Evolutionary conservation across 2,888 invertebrate genomes (phyloP), one percentile per base, ranked within the genome.

Genomic region (Epicampocera succincta): DNA sequence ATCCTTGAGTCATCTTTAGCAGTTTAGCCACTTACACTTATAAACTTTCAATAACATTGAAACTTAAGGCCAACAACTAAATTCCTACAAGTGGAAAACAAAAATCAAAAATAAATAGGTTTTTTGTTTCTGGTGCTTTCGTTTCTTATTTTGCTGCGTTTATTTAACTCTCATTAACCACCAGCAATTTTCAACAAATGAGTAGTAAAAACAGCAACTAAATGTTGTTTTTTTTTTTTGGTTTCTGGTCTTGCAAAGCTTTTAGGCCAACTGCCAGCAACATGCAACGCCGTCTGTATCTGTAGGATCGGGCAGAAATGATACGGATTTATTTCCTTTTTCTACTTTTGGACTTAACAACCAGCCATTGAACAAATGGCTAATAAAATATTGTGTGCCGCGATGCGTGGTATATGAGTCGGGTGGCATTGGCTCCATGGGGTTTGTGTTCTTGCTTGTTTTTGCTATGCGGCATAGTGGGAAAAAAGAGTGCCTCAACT

Each of bases 331-430:
- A 25, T 65, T 48, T 19, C 9, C 33, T 25, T 44, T 25, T 52
- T 29, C 12, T 11, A 9, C 15, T 54, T 44, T 69, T 29, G 12
- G 25, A 25, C 13, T 63, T 65, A 38, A 56, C 8, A 9, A 33
- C 13, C 48, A 56, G 38, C 21, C 42, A 66, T 48, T 42, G 5
- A 73, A 17, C 63, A 82, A 78, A 78, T 82, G 69, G 73, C 46
- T 82, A 60, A 66, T 74, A 78, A 78, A 74, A 71, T 78, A 71
- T 74, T 74, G 44, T 66, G 25, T 74, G 46, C 48, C 56, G 63
- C 29, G 19, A 48, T 77, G 77, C 52, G 60, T 68, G 78, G 73
- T 66, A 66, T 71, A 60, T 61, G 71, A 54, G 54, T 54, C 12
- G 60, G 25, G 50, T n/a, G 12, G 9, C 46, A 52, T 11, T 2